A percentile compares a stretch with the other conserved stretches of the same genome.
These are phyloP conservation scores for Himantopus leucocephalus DNA, from an alignment of 2,113 vertebrate species.

Conservation along the genomic window DNA sequence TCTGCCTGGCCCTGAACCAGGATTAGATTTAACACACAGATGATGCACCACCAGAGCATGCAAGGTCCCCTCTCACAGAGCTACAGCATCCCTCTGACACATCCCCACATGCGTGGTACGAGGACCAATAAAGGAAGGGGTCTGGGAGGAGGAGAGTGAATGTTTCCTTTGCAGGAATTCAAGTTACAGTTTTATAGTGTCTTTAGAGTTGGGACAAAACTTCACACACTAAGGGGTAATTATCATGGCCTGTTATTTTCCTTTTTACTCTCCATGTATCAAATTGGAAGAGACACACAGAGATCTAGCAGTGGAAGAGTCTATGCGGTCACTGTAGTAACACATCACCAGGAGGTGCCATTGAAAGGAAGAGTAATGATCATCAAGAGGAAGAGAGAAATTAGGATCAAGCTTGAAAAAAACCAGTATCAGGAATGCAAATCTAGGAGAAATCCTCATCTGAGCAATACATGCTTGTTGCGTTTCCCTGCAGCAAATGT, in stretches of 20 bases:
- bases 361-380: slow-evolving; percentile 22
- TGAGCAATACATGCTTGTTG: not conserved
- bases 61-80: not conserved
- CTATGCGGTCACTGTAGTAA: slow-evolving; percentile 4
- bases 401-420: not conserved
- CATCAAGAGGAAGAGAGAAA: slow-evolving; percentile 26
- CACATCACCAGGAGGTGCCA: slow-evolving; percentile 46
- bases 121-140: not conserved
- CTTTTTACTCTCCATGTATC: slow-evolving; percentile 26
- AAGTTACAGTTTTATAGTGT: not conserved
- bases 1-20: not conserved
- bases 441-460: not conserved
- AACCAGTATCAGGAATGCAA: not conserved
- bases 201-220: not conserved
- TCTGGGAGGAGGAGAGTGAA: not conserved
- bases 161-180: not conserved
- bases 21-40: not conserved
- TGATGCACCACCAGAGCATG: not conserved
- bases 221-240: not conserved
- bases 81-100: not conserved
- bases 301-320: not conserved
- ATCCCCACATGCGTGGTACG: rapidly evolving
- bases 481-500: not conserved
- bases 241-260: not conserved
- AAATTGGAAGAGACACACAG: slow-evolving; percentile 49